These are phyloP conservation scores for Syngnathus floridae DNA, from an alignment of 2,113 vertebrate genomes.

Conservation along the genomic window DNA sequence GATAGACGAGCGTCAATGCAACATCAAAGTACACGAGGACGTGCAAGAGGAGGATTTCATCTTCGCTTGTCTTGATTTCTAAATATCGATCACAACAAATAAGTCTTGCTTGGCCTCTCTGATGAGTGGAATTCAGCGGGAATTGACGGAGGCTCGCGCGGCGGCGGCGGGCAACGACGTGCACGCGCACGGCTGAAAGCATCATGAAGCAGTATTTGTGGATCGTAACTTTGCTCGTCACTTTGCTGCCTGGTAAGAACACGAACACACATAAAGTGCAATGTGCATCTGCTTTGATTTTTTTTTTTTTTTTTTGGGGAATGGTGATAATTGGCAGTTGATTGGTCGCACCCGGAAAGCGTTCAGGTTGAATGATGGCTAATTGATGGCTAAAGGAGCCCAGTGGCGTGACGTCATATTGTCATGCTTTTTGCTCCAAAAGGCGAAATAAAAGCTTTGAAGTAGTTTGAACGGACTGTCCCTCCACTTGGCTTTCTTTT, in stretches of 20 bases:
- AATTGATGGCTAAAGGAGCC: neutral
- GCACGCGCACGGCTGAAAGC: constrained; percentile 59
- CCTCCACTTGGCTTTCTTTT: too few species aligned
- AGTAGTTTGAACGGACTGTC: too few species aligned
- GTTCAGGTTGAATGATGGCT: neutral
- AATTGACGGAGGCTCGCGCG: constrained; percentile 43
- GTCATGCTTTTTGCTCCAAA: neutral
- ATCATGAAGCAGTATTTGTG: constrained; percentile 68
- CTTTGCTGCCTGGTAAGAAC: constrained; percentile 68
- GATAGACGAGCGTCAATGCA: constrained; percentile 2
- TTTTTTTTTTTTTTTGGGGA: neutral
- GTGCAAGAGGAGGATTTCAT: constrained; percentile 14
- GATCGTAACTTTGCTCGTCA: constrained; percentile 72
- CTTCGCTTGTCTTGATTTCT: constrained; percentile 4
- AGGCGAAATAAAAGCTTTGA: neutral
- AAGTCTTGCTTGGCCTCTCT: constrained; percentile 19
- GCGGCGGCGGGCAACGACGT: constrained; percentile 40
- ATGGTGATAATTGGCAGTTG: neutral
- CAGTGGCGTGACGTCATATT: neutral
- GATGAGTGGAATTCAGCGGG: constrained; percentile 47
- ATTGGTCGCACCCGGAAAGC: neutral
- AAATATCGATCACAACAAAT: neutral
- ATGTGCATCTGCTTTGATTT: neutral
- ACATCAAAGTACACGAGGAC: neutral
- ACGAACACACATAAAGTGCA: neutral